A percentile compares a stretch with the other conserved stretches of the same genome.
These are phyloP conservation scores for Acestrorhynchus altus DNA, from an alignment of 2,797 vertebrate species.

Conservation along the genomic window DNA sequence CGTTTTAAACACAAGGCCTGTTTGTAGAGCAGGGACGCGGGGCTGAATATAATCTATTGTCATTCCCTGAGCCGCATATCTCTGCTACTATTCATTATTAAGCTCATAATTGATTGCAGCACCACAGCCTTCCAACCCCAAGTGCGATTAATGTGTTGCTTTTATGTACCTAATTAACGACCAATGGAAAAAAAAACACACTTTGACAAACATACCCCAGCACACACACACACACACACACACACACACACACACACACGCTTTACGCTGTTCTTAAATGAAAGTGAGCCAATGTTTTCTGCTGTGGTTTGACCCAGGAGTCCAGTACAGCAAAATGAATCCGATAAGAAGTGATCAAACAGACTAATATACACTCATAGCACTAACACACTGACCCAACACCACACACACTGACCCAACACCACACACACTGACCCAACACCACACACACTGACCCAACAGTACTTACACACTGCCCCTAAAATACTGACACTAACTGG, in stretches of 20 bases:
- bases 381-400: not conserved
- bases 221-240: slow-evolving; percentile 31
- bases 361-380: not conserved
- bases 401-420: too few species aligned
- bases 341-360: too few species aligned
- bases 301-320: too few species aligned
- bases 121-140: slow-evolving; percentile 64
- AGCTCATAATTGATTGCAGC: slow-evolving; percentile 70
- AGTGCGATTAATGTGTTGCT: slow-evolving; percentile 67
- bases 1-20: not conserved
- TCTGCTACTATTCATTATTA: slow-evolving; percentile 66
- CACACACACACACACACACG: slow-evolving; percentile 28
- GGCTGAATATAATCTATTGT: slow-evolving; percentile 20
- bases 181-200: slow-evolving; percentile 65
- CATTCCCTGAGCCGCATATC: slow-evolving; percentile 13
- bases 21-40: slow-evolving; percentile 3
- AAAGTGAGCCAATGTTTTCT: not conserved
- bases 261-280: not conserved
- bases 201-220: not conserved
- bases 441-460: too few species aligned
- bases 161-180: slow-evolving; percentile 76
- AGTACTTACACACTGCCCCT: too few species aligned
- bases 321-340: not conserved
- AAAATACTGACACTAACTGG: too few species aligned
- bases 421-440: too few species aligned